Conservation (phyloP, 2,113 vertebrate species). For the Oriolus oriolus region DNA sequence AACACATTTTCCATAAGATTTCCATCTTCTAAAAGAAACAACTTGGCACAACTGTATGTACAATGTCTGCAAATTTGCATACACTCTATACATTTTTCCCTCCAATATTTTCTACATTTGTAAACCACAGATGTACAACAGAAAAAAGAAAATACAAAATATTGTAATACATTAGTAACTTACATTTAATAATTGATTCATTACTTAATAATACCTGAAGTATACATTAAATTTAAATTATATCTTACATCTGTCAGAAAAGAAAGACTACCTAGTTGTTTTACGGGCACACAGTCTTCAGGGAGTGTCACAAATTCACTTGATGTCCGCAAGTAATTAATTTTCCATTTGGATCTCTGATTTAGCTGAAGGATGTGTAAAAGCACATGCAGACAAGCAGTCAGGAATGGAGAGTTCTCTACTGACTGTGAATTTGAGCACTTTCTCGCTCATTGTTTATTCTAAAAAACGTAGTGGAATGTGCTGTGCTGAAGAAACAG, state of each 20-base stretch:
- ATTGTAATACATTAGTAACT: conserved; percentile 16
- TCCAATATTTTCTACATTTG: neutral
- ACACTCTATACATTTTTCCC: neutral
- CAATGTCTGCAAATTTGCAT: neutral
- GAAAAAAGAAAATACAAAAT: neutral
- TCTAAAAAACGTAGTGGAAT: neutral
- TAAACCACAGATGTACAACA: neutral
- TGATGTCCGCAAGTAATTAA: conserved; percentile 31
- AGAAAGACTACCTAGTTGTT: conserved; percentile 33
- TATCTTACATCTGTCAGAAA: conserved; percentile 48
- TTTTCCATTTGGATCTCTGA: conserved; percentile 34
- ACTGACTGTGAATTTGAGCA: neutral
- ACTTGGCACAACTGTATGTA: neutral
- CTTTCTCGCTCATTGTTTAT: neutral
- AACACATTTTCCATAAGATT: neutral
- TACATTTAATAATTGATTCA: conserved; percentile 17
- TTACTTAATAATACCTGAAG: conserved; percentile 29
- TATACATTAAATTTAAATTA: conserved; percentile 61
- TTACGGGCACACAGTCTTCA: conserved; percentile 49
- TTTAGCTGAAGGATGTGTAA: neutral
- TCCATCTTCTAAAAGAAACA: neutral
- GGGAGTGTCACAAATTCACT: conserved; percentile 46
- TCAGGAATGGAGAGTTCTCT: neutral
- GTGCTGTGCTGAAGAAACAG: neutral
- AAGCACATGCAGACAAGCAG: neutral